Base-by-base conservation (phyloP, 2,113 vertebrate genomes). In the Corydoras maculifer region DNA sequence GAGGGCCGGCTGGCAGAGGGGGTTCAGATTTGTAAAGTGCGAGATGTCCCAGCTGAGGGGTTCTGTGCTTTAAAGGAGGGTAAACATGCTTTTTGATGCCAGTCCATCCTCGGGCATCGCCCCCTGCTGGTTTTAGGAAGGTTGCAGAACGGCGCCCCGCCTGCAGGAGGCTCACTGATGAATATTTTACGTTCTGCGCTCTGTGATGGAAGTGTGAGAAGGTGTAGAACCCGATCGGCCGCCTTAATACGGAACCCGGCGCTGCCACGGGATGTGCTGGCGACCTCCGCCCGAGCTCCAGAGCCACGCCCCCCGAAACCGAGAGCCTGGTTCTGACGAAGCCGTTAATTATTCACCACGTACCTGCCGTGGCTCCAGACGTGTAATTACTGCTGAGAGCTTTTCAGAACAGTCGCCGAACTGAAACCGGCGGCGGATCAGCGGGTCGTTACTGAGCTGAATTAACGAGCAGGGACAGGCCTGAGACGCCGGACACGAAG, bases 291-390 rank as follows among this genome's bases (percentile, higher is more conserved):
- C 50, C 53, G 5, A 18, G 70, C 70, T 49, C 64, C 53, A 64
- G 51, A 64, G 48, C 35, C 70, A 25, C 30, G 54, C 54, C 70
- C 49, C 54, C 54, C 70, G 32, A 13, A 72, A 48, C 32, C 70
- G 29, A 55, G 49, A 64, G 55, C 32, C 12, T 10, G n/a, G 2
- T 30, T 62, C 62, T 55, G 62, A 71, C 55, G 18, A 4, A 31
- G 32, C 71, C 61, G 49, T 73, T 73, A 60, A 66, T 67, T 53
- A 73, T 73, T 32, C 58, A 66, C 67, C 29, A 5, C 54, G 66
- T 54, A 67, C 58, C 63, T 54, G 10, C 9, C 11, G 5, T 3
- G 51, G 5, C 3, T 14, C 3, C 5, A 14, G 51, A 1, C 51
- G 51, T 53, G 51, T 53, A 53, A 53, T 53, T 53, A 10, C 51